Percentiles rank a stretch among this genome's conserved stretches.
Evolutionary conservation across 2,113 vertebrate species (phyloP).

Genomic region (Petromus typicus): DNA sequence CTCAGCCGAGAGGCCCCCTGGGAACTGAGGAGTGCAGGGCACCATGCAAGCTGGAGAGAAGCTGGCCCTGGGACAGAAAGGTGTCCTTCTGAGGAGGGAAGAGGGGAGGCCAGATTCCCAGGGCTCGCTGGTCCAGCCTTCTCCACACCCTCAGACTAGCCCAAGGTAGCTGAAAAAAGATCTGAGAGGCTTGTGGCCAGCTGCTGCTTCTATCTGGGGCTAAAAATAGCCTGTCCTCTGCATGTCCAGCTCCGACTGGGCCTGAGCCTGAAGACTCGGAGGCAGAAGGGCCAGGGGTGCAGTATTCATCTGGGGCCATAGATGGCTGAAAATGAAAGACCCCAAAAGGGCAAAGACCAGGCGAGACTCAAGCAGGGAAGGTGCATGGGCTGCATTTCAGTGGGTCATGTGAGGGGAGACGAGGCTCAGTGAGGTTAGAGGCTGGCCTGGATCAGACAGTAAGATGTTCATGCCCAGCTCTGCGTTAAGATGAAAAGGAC

Average conservation of each 20-base stretch:
- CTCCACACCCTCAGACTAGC: not conserved
- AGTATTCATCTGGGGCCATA: too few species aligned
- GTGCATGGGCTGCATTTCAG: not conserved
- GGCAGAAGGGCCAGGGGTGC: too few species aligned
- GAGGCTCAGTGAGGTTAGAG: not conserved
- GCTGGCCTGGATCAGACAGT: not conserved
- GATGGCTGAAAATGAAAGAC: not conserved
- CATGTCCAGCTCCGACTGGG: slow-evolving; percentile 4
- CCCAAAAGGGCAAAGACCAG: not conserved
- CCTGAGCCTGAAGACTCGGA: not conserved
- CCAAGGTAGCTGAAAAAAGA: not conserved
- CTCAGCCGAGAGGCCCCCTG: not conserved
- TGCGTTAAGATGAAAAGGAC: not conserved
- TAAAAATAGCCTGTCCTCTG: slow-evolving; percentile 75
- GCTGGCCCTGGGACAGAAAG: not conserved
- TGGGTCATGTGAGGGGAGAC: not conserved
- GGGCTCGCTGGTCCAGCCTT: not conserved
- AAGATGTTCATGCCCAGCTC: not conserved
- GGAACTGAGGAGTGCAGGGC: not conserved
- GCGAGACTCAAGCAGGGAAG: not conserved
- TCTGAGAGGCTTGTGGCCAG: slow-evolving; percentile 40
- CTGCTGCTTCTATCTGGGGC: slow-evolving; percentile 70
- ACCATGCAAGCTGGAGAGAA: not conserved
- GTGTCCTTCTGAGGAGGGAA: not conserved
- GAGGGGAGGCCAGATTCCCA: not conserved